Base-by-base conservation (phyloP, 1,140 invertebrate species). In the Heliconius himera region DNA sequence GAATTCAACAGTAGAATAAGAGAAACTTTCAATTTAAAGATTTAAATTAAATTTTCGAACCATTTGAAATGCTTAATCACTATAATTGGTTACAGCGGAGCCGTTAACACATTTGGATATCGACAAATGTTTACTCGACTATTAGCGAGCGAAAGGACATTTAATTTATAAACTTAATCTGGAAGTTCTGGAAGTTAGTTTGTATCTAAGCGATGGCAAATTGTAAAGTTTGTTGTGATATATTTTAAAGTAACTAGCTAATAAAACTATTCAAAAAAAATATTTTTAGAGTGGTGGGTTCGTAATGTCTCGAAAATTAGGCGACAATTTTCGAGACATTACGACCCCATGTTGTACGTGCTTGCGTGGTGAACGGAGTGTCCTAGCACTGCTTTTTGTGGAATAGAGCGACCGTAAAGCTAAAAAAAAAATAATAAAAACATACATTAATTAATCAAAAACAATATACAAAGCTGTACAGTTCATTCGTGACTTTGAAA, bases 21-120 rank as follows among this genome's bases (percentile, higher is more conserved):
- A 22, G 8, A 26, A 66, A 66, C 22, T 29, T 13, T 66, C 60
- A n/a, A 9, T 56, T 22, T 13, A 66, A 66, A 66, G 22, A 66
- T 29, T 66, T 29, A 66, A 66, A 66, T 66, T 26, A 66, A 13
- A 66, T 66, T 66, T 66, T 66, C 22, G 13, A 66, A 26, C 60
- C 60, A 66, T 66, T 29, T 66, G 60, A 26, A 66, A 66, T 16
- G 60, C 60, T 66, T 66, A 66, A 66, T 66, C 60, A 66, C n/a
- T 66, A 26, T 66, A 66, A 66, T 66, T 66, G 26, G 22, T 66
- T 66, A 66, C 60, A 66, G 60, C 26, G 60, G 9, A 26, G 60
- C 60, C 22, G 11, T 66, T 66, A 66, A 66, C 60, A 66, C 60
- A 66, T 66, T 66, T 66, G 60, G n/a, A 26, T 26, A 66, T 66